Conservation (phyloP, 2,113 vertebrate species). For the Hypocryptadius cinnamomeus region DNA sequence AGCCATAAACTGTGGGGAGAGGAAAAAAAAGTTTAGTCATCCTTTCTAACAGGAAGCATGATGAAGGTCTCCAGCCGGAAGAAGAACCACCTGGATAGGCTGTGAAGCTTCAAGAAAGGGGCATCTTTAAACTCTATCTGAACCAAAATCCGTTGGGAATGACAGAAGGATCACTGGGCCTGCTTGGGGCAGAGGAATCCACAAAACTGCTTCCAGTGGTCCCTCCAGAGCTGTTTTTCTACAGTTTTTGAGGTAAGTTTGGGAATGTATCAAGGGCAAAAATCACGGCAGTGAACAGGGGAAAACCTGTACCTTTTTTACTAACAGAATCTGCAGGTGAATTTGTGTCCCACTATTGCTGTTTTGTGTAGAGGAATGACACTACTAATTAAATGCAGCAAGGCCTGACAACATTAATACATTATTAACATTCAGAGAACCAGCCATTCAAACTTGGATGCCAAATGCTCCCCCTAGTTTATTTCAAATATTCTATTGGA, state of each 20-base stretch:
- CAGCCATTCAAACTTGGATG: not conserved
- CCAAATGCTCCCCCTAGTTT: not conserved
- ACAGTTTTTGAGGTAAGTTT: not conserved
- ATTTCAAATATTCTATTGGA: not conserved
- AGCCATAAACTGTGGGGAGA: not conserved
- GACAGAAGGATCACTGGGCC: rapidly evolving
- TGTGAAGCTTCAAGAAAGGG: not conserved
- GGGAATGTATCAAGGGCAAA: not conserved
- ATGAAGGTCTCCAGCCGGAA: not conserved
- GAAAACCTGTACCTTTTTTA: not conserved
- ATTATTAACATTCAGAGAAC: not conserved
- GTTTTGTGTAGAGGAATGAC: not conserved
- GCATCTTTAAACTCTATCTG: not conserved
- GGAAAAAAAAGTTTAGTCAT: not conserved
- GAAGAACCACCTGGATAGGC: not conserved
- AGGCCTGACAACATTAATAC: not conserved
- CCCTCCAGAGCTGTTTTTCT: not conserved
- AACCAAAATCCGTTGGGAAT: not conserved
- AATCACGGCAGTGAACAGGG: not conserved
- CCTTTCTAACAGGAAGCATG: not conserved
- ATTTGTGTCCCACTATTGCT: not conserved
- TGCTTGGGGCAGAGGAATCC: not conserved
- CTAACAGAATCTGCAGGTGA: not conserved
- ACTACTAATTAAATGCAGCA: not conserved
- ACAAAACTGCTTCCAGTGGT: not conserved